Base-by-base conservation (phyloP, 2,888 invertebrate genomes). In the Orthosia gracilis region DNA sequence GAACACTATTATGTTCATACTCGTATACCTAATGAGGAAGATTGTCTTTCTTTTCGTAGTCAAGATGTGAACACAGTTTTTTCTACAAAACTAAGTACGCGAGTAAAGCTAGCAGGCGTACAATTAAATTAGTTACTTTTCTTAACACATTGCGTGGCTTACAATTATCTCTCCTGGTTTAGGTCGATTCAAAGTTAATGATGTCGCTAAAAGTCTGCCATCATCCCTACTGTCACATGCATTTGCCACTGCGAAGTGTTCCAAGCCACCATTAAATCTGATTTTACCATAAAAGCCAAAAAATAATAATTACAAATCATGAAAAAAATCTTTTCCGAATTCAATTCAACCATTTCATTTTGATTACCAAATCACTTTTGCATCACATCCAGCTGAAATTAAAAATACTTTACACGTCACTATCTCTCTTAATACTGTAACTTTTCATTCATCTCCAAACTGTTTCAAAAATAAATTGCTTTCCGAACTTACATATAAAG, bases 401-500 rank as follows among this genome's bases (percentile, higher is more conserved):
- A 59, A 59, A n/a, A 45, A 21, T 3, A 59, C 31, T 58, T 31
- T 31, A 31, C 18, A 26, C 18, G 40, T 40, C 12, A 31, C n/a
- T 61, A 21, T 17, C 45, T 15, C 15, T 21, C 18, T 31, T 74
- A 52, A 75, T 21, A 67, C 5, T 17, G 47, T 52, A 57, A 66
- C 50, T 65, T 26, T 23, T 50, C 15, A 57, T 64, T 52, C 52
- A 57, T 73, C 74, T 69, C 45, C 9, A 73, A 59, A 61, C 55
- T 47, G 31, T 52, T 45, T 64, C 50, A 40, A 82, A 71, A 78
- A 58, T 57, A 82, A 81, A 71, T 75, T 68, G 67, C 75, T 66
- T 75, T 75, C 12, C 54, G 47, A 74, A 73, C 61, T 59, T 76
- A 83, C 70, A 64, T 76, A 83, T 58, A 78, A 68, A 78, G 74